A percentile compares a stretch with the other conserved stretches of the same genome.
phyloP scores from a whole-genome alignment of 2,888 invertebrate genomes.

The Euproctis similis region DNA sequence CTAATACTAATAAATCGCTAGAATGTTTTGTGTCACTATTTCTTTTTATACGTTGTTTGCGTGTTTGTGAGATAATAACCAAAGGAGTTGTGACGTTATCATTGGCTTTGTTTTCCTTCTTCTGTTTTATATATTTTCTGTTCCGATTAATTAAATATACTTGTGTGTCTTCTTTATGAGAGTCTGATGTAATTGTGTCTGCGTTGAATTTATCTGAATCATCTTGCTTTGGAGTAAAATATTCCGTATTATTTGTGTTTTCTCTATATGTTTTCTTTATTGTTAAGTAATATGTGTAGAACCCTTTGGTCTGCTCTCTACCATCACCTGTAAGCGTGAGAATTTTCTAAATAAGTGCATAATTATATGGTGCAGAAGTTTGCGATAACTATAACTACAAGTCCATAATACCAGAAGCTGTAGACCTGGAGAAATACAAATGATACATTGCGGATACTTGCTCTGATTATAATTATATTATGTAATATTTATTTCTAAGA shows the following conservation, averaged over 20 bases:
- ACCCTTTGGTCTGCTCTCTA: constrained; percentile 24
- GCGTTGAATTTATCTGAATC: constrained; percentile 1
- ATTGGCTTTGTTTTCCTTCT: constrained; percentile 1
- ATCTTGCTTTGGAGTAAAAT: constrained; percentile 4
- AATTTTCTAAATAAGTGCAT: constrained; percentile 14
- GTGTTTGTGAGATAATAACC: neutral
- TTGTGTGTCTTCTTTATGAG: constrained; percentile 1
- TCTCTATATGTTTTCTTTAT: constrained; percentile 13
- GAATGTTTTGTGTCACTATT: neutral
- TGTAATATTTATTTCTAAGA: too few species aligned
- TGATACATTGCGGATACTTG: too few species aligned
- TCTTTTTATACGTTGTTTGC: constrained; percentile 10
- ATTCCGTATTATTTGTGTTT: constrained; percentile 5
- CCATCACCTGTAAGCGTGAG: constrained; percentile 40
- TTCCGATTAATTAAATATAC: too few species aligned
- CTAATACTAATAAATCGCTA: neutral
- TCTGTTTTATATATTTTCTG: too few species aligned
- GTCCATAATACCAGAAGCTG: too few species aligned
- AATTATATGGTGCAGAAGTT: constrained; percentile 9
- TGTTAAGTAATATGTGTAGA: constrained; percentile 32
- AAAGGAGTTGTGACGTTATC: neutral
- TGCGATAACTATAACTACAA: too few species aligned
- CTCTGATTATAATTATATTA: too few species aligned
- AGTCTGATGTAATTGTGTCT: neutral
- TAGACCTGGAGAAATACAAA: too few species aligned